Conservation (phyloP, 2,888 invertebrate genomes). For the Diabrotica balteata region DNA sequence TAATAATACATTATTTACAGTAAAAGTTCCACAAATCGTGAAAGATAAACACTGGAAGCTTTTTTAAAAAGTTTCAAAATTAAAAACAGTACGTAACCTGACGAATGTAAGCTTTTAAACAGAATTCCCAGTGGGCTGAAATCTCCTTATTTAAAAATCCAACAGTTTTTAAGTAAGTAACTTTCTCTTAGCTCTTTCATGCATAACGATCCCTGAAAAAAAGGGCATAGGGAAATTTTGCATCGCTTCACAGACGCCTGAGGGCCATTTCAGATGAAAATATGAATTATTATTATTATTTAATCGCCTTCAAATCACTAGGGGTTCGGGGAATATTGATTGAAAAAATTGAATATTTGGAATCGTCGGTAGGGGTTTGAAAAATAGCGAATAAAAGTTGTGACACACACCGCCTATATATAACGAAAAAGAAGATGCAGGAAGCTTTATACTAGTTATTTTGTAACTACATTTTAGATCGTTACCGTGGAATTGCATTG, state of each 20-base stretch:
- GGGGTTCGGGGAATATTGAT: slow-evolving; percentile 12
- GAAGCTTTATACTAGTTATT: too few relatives aligned
- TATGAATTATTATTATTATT: slow-evolving; percentile 32
- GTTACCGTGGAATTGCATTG: too few relatives aligned
- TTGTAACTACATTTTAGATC: too few relatives aligned
- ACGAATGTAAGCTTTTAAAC: slow-evolving; percentile 54
- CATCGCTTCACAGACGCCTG: slow-evolving; percentile 17
- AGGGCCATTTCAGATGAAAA: slow-evolving; percentile 30
- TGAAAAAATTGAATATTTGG: background rate
- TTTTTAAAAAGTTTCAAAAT: slow-evolving; percentile 39
- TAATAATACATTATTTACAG: too few relatives aligned
- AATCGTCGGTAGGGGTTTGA: background rate
- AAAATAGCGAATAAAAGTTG: too few relatives aligned
- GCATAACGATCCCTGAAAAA: slow-evolving; percentile 42
- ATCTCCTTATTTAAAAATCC: slow-evolving; percentile 55
- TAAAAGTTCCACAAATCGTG: background rate
- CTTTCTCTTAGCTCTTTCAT: slow-evolving; percentile 49
- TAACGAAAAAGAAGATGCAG: too few relatives aligned
- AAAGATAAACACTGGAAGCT: background rate
- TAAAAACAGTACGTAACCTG: slow-evolving; percentile 38
- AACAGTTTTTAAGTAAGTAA: slow-evolving; percentile 46
- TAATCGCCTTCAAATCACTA: slow-evolving; percentile 30
- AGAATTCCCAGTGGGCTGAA: slow-evolving; percentile 54
- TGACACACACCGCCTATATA: too few relatives aligned
- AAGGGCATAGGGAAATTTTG: slow-evolving; percentile 36